A percentile compares a stretch with the other conserved stretches of the same genome.
These are phyloP conservation scores for Porites divaricata DNA, from an alignment of 92 coral and sea anemone genomes.

Conservation along the genomic window DNA sequence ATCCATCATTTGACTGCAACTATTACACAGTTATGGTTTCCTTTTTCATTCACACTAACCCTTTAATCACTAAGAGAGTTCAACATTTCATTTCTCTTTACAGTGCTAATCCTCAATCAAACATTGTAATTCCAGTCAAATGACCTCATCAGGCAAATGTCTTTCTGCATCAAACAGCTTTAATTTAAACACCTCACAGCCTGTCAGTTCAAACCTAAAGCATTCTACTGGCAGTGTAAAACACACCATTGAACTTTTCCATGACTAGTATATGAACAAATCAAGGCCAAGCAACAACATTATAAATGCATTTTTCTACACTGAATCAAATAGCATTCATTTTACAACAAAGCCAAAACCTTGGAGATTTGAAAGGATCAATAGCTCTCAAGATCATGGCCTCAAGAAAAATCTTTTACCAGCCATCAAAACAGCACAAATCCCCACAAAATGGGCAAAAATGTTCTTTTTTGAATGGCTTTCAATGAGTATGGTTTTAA, in stretches of 20 bases:
- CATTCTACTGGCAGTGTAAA: too few species aligned
- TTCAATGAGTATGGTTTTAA: constrained; percentile 11
- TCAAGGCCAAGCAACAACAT: background rate
- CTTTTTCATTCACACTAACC: too few species aligned
- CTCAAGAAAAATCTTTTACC: background rate
- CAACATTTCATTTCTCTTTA: background rate
- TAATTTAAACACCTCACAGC: too few species aligned
- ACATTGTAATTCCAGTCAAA: too few species aligned
- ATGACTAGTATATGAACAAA: background rate
- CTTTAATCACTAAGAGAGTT: background rate
- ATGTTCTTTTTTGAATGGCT: background rate
- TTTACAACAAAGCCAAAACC: constrained; percentile 8
- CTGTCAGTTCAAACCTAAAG: too few species aligned
- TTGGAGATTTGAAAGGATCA: background rate
- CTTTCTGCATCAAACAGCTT: too few species aligned
- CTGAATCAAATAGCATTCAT: constrained; percentile 14
- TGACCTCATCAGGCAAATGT: too few species aligned
- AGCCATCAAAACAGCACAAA: background rate
- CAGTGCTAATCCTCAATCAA: background rate
- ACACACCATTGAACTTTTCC: too few species aligned
- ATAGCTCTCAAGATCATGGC: background rate
- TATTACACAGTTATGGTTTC: too few species aligned
- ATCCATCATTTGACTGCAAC: too few species aligned
- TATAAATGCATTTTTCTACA: background rate
- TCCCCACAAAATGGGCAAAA: background rate